Conservation (phyloP, 2,888 invertebrate genomes). For the Nemotelus nigrinus region DNA sequence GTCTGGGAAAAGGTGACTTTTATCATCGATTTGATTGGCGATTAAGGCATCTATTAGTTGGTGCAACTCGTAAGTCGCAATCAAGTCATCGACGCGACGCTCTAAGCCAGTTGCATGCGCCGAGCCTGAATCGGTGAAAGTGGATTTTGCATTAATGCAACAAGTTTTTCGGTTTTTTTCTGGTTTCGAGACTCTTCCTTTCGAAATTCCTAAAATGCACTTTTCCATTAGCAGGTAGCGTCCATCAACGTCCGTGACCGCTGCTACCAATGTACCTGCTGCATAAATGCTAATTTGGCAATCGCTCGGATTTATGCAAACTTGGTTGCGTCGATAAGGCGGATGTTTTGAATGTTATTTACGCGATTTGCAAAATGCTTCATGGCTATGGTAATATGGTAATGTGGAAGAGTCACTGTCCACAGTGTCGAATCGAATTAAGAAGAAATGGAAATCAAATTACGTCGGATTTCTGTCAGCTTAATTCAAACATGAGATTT, state of each 20-base stretch:
- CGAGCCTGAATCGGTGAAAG: not conserved
- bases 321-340: no score
- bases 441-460: not conserved
- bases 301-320: not conserved
- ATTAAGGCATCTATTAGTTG: not conserved
- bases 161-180: not conserved
- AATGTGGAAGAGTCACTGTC: no score
- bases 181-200: not conserved
- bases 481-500: conserved; percentile 15
- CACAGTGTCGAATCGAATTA: no score
- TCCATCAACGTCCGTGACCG: not conserved
- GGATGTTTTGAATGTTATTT: no score
- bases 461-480: conserved; percentile 19
- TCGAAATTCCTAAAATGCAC: conserved; percentile 9
- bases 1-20: not conserved
- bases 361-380: no score
- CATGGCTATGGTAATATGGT: no score
- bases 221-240: not conserved
- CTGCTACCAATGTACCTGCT: not conserved
- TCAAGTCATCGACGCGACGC: not conserved
- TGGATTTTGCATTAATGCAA: not conserved
- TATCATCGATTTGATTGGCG: not conserved
- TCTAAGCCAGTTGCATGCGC: not conserved
- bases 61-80: not conserved
- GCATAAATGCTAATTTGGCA: conserved; percentile 10